Evolutionary conservation across 2,888 invertebrate species (phyloP).

Genomic region (Lithophane ornitopus): DNA sequence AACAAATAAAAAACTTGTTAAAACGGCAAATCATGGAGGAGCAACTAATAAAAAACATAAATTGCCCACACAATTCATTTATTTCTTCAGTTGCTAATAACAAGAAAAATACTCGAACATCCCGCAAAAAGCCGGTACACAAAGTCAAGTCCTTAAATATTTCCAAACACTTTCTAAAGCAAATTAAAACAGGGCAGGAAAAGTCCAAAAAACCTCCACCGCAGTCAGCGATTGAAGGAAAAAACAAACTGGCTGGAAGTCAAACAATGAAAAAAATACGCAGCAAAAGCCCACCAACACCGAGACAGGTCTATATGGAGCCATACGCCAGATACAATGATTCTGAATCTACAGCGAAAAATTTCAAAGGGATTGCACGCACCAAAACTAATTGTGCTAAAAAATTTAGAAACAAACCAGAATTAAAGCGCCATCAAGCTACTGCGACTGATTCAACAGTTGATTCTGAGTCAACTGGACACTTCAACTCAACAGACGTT

Average conservation of each 20-base stretch:
- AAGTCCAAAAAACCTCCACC: slow-evolving; percentile 52
- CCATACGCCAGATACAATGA: slow-evolving; percentile 47
- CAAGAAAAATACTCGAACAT: slow-evolving; percentile 56
- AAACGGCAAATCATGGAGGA: slow-evolving; percentile 76
- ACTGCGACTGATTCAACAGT: slow-evolving; percentile 65
- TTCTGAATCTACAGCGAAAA: slow-evolving; percentile 52
- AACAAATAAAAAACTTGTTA: slow-evolving; percentile 81
- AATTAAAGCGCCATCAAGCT: slow-evolving; percentile 49
- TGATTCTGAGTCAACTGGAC: slow-evolving; percentile 70
- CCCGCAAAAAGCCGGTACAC: slow-evolving; percentile 77
- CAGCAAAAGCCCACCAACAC: slow-evolving; percentile 76
- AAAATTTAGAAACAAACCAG: slow-evolving; percentile 6
- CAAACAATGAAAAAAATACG: slow-evolving; percentile 61
- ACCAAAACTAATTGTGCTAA: slow-evolving; percentile 11
- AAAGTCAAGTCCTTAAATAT: slow-evolving; percentile 87
- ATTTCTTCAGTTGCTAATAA: slow-evolving; percentile 15
- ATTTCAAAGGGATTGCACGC: slow-evolving; percentile 21
- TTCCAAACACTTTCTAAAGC: slow-evolving; percentile 76
- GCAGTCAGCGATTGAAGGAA: slow-evolving; percentile 69
- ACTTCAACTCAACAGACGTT: slow-evolving; percentile 61
- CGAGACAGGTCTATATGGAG: slow-evolving; percentile 64
- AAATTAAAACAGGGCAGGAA: slow-evolving; percentile 50
- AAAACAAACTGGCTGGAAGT: slow-evolving; percentile 43
- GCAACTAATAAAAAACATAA: slow-evolving; percentile 53
- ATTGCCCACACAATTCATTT: slow-evolving; percentile 41